Evolutionary conservation across 2,113 vertebrate species (phyloP).

Genomic region (Pelecanus crispus): DNA sequence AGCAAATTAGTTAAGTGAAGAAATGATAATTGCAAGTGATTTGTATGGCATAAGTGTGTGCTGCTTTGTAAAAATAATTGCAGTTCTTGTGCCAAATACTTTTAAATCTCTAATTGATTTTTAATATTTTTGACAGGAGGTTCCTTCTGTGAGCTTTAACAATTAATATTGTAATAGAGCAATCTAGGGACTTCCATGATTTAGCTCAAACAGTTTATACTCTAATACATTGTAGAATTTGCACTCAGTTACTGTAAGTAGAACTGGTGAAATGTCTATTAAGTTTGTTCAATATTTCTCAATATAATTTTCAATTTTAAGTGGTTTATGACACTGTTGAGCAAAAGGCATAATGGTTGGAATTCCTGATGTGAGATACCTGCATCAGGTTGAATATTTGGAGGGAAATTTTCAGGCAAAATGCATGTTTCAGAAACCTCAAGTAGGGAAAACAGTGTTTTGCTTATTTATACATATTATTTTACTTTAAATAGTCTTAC

Average conservation of each 20-base stretch:
- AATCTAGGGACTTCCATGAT: neutral
- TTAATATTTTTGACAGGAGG: conserved; percentile 38
- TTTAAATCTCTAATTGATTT: conserved; percentile 35
- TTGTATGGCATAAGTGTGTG: neutral
- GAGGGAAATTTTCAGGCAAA: neutral
- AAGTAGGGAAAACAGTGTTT: neutral
- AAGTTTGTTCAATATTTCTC: neutral
- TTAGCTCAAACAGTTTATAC: neutral
- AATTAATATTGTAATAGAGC: conserved; percentile 39
- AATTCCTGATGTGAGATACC: neutral
- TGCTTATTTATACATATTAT: neutral
- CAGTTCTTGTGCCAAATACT: neutral
- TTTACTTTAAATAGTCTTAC: neutral
- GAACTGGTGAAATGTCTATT: neutral
- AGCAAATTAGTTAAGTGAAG: neutral
- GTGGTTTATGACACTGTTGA: neutral
- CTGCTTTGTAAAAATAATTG: conserved; percentile 21
- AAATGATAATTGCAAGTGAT: neutral
- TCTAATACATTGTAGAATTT: neutral
- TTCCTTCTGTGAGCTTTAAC: conserved; percentile 25
- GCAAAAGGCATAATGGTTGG: neutral
- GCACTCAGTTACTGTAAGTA: neutral
- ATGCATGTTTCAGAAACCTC: neutral
- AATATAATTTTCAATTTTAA: neutral
- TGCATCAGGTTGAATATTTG: neutral